Conservation (phyloP, 1,140 invertebrate species). For the Rhyacophila brunnea region DNA sequence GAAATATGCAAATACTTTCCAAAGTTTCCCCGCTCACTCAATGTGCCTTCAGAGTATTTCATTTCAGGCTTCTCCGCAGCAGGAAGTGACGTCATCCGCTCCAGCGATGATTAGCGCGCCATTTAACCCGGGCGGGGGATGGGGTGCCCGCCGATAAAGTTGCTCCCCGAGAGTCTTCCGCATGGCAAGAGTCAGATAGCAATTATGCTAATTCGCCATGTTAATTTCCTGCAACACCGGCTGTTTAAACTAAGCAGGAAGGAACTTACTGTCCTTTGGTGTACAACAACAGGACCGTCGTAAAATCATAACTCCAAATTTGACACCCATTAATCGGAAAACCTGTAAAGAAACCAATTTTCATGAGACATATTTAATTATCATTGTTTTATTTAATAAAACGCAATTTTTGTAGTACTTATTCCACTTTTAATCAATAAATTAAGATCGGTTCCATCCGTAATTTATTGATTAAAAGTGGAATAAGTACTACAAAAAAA, state of each 20-base stretch:
- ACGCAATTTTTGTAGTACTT: too few relatives aligned
- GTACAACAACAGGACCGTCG: neutral
- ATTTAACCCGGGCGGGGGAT: conserved; percentile 20
- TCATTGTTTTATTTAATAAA: too few relatives aligned
- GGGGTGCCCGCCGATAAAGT: neutral
- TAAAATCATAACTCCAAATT: conserved; percentile 11
- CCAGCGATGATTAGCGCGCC: conserved; percentile 21
- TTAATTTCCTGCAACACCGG: conserved; percentile 31
- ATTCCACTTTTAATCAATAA: too few relatives aligned
- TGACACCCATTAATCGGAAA: too few relatives aligned
- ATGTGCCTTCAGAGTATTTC: too few relatives aligned
- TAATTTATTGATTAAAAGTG: too few relatives aligned
- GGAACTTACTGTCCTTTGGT: conserved; percentile 30
- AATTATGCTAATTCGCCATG: conserved; percentile 35
- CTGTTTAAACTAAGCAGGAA: conserved; percentile 24
- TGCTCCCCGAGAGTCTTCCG: conserved; percentile 14
- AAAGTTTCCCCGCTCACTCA: too few relatives aligned
- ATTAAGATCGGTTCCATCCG: too few relatives aligned
- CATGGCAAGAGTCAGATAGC: conserved; percentile 25
- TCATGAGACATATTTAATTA: too few relatives aligned
- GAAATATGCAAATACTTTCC: too few relatives aligned
- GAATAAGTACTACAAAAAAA: too few relatives aligned
- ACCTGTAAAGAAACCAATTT: too few relatives aligned
- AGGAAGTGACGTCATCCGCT: conserved; percentile 8
- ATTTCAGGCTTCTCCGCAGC: neutral